These are phyloP conservation scores for Chiloscyllium punctatum DNA, from an alignment of 2,797 vertebrate species.

Conservation along the genomic window DNA sequence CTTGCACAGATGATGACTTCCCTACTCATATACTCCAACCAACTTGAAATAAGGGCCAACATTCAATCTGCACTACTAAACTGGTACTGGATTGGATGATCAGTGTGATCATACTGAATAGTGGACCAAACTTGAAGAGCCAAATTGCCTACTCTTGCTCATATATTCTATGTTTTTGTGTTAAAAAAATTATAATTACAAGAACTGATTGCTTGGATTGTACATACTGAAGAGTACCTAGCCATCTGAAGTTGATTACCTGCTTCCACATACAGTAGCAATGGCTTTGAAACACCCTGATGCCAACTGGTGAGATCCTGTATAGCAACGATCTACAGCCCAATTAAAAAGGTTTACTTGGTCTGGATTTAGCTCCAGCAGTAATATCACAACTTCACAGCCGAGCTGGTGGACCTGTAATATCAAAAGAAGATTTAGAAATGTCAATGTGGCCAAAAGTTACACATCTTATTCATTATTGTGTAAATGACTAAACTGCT, in stretches of 20 bases:
- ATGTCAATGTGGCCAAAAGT: not conserved
- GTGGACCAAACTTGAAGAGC: no score
- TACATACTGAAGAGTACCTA: not conserved
- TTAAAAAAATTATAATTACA: not conserved
- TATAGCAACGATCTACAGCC: slow-evolving; percentile 97
- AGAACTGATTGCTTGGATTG: not conserved
- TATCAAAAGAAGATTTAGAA: not conserved
- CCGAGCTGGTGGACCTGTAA: slow-evolving; percentile 89
- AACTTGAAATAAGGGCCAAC: no score
- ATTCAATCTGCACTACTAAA: no score
- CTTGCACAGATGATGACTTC: no score
- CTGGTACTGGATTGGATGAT: no score
- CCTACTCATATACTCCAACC: no score
- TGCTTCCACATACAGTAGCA: slow-evolving; percentile 93
- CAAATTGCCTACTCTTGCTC: no score
- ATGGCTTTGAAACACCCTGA: slow-evolving; percentile 98
- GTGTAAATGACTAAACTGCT: not conserved
- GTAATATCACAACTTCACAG: slow-evolving; percentile 91
- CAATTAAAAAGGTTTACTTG: slow-evolving; percentile 97
- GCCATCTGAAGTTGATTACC: slow-evolving; percentile 57
- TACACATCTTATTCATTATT: not conserved
- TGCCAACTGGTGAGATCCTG: slow-evolving; percentile 91
- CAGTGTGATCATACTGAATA: no score
- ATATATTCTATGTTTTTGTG: no score
- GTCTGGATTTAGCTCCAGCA: slow-evolving; percentile 92